Base-by-base conservation (phyloP, 1,140 invertebrate genomes). In the Zaprionus africanus region DNA sequence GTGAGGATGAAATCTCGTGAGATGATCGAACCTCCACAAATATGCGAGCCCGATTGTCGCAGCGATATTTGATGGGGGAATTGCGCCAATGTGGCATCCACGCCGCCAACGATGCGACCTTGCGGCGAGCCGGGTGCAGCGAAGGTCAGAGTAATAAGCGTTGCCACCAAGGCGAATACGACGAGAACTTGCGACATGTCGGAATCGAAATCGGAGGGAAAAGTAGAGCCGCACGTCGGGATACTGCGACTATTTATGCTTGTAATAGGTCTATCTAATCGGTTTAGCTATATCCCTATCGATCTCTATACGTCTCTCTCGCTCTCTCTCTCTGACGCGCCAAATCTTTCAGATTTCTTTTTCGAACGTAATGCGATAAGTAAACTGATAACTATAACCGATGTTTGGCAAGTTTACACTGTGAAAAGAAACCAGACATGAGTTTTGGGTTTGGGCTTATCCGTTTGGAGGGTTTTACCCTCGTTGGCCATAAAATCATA, bases 11-110 rank as follows among this genome's bases (percentile, higher is more conserved):
- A 94, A 41, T 92, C 83, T 0, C 78, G 68, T 12, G 90, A 88
- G 9, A 95, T 91, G 5, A 95, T 93, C 4, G 94, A 94, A 49
- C 94, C 94, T 43, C 94, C 94, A 36, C 94, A 95, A 43, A 93
- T 92, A 24, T 94, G 93, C 1, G 81, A 84, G 0, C 63, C 58
- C 11, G 31, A 59, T 68, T 81, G 91, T 58, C 92, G 86, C 51
- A 94, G 22, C 19, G 93, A 93, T 1, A 94, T 93, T 83, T 94
- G 93, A 66, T 94, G 93, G 0, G 93, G 93, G 68, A 93, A 93
- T 26, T 82, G 75, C 2, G 93, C 93, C 13, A 62, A 28, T 0
- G 4, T 17, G 1, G 93, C 93, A 28, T 93, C 79, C 1, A 38
- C 7, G 11, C 94, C 94, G 6, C 94, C 94, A 3, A 94, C 93